Base-by-base conservation (phyloP, 2,113 vertebrate species). In the Gnathonemus echidnorhynchus region DNA sequence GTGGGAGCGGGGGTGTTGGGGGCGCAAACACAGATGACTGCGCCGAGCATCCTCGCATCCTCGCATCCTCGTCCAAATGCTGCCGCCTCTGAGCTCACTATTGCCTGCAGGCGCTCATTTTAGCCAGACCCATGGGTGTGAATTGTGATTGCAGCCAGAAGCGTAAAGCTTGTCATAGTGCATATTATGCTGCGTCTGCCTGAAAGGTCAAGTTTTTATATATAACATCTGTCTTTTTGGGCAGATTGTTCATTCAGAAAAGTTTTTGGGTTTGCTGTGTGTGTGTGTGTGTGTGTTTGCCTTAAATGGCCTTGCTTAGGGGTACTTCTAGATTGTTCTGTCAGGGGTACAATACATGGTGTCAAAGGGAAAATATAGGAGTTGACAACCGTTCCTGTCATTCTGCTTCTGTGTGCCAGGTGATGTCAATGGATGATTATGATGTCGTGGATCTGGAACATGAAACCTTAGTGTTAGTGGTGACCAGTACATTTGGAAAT, bases 401-500 rank as follows among this genome's bases (percentile, higher is more conserved):
- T 45, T 62, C n/a, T 58, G 27, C 17, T 46, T 50, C 19, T 42
- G 17, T 42, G 17, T 24, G 21, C 87, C 92, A 99, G 98, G 97
- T 98, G 89, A 98, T 95, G 95, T 95, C 97, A 35, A 98, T 99
- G 98, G 98, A 99, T 0, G 98, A 99, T 6, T 99, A 99, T 0
- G 98, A 99, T 89, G 95, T 97, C 0, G 98, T 99, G 56, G 97
- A 99, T 92, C 94, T 99, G 89, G 98, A 99, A 89, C 98, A 99
- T 0, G 98, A 99, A 91, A 97, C 98, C 0, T 94, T 98, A 91
- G 97, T 99, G 90, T 93, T 99, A 66, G 97, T 96, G 91, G 97
- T 99, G 89, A 99, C 97, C 91, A 99, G 98, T 94, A 99, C 98
- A 1, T 99, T 99, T 6, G 98, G 98, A 88, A 99, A 99, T 0